Evolutionary conservation across 1,140 invertebrate genomes (phyloP).

Genomic region (Nautilus pompilius): DNA sequence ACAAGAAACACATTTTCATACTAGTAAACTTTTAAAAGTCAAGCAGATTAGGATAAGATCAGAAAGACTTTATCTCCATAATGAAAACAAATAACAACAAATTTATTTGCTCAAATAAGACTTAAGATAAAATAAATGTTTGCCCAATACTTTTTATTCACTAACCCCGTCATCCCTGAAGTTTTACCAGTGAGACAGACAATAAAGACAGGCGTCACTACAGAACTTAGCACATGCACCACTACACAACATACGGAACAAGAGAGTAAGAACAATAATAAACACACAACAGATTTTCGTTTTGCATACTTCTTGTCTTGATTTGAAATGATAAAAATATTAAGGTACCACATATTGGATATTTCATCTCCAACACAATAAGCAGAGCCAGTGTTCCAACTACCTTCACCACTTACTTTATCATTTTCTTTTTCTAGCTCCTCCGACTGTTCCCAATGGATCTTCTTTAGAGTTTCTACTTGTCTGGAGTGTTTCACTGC

Average conservation of each 20-base stretch:
- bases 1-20: slow-evolving; percentile 7
- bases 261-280: neutral
- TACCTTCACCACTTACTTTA: slow-evolving; percentile 69
- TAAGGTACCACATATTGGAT: neutral
- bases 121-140: too few species aligned
- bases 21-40: neutral
- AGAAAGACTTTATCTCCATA: neutral
- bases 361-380: neutral
- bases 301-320: neutral
- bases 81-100: neutral
- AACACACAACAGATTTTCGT: neutral
- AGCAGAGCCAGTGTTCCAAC: too few species aligned
- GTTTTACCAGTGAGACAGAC: too few species aligned
- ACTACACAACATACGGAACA: neutral
- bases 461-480: slow-evolving; percentile 86
- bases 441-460: slow-evolving; percentile 89
- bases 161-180: too few species aligned
- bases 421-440: slow-evolving; percentile 87
- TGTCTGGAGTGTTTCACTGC: slow-evolving; percentile 89
- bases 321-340: neutral
- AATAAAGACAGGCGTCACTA: too few species aligned
- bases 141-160: too few species aligned
- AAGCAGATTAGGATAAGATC: neutral
- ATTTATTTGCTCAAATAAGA: neutral
- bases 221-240: neutral